Percentiles rank a stretch among this genome's conserved stretches.
Evolutionary conservation across 2,888 invertebrate genomes (phyloP).

Genomic region (Nemurella pictetii): DNA sequence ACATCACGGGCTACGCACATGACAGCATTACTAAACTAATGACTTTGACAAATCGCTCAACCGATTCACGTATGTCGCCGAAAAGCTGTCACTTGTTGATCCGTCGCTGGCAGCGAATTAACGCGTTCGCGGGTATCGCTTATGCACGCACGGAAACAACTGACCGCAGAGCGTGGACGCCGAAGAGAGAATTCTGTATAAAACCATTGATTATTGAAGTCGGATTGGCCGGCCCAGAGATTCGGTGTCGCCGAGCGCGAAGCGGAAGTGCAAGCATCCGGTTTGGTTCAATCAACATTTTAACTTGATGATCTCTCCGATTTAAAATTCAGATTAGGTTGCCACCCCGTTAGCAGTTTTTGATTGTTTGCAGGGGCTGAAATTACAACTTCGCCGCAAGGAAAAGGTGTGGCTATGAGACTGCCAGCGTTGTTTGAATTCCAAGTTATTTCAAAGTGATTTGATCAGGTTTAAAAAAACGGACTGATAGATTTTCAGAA

Average conservation of each 20-base stretch:
- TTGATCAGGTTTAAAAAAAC: too few species aligned
- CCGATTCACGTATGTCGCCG: neutral
- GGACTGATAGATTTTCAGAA: too few species aligned
- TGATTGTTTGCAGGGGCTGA: too few species aligned
- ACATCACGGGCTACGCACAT: neutral
- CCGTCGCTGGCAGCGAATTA: neutral
- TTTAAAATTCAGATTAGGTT: neutral
- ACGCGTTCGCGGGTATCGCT: neutral
- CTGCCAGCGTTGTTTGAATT: too few species aligned
- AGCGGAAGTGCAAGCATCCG: neutral
- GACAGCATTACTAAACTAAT: neutral
- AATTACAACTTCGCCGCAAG: too few species aligned
- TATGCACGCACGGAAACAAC: neutral
- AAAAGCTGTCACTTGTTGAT: slow-evolving; percentile 11
- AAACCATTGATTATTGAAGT: neutral
- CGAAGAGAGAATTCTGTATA: neutral
- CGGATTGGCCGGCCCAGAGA: neutral
- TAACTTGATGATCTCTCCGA: neutral
- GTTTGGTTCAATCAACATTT: neutral
- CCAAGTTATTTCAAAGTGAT: too few species aligned
- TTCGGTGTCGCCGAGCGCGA: neutral
- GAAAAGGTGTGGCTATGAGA: too few species aligned
- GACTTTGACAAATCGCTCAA: neutral
- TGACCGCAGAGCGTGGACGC: neutral
- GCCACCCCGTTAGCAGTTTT: neutral